Conservation (phyloP, 2,797 vertebrate species). For the Cynodonichthys magdalenae region DNA sequence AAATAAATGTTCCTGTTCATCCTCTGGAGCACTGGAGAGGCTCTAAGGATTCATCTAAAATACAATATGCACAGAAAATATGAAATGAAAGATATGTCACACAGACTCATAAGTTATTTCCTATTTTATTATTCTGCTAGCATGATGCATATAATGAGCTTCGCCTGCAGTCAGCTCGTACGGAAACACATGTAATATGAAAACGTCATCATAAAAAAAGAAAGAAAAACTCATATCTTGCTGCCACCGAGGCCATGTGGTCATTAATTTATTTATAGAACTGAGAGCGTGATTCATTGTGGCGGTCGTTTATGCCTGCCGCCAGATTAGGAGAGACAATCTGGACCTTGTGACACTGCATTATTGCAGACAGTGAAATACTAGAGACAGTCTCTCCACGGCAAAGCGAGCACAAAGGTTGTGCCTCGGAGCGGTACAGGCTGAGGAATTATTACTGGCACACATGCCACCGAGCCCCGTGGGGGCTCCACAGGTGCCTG, state of each 20-base stretch:
- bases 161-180: not conserved
- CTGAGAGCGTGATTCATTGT: constrained; percentile 48
- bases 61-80: constrained; percentile 18
- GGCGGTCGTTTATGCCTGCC: constrained; percentile 48
- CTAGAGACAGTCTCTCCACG: constrained; percentile 63
- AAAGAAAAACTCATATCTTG: constrained; percentile 23
- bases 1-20: constrained; percentile 22
- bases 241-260: constrained; percentile 8
- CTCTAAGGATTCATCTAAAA: constrained; percentile 12
- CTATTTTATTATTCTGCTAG: constrained; percentile 8
- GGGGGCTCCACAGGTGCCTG: constrained; percentile 52
- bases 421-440: constrained; percentile 37
- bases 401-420: constrained; percentile 55
- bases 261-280: constrained; percentile 63
- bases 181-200: constrained; percentile 21
- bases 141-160: constrained; percentile 23
- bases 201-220: constrained; percentile 23
- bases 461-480: constrained; percentile 4
- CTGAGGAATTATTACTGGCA: constrained; percentile 52
- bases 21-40: constrained; percentile 1
- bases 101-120: constrained; percentile 7
- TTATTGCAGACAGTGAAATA: constrained; percentile 69
- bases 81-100: not conserved
- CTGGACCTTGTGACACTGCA: constrained; percentile 59
- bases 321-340: constrained; percentile 65